phyloP scores from a whole-genome alignment of 2,888 invertebrate species.

The Priocnemis perturbator region DNA sequence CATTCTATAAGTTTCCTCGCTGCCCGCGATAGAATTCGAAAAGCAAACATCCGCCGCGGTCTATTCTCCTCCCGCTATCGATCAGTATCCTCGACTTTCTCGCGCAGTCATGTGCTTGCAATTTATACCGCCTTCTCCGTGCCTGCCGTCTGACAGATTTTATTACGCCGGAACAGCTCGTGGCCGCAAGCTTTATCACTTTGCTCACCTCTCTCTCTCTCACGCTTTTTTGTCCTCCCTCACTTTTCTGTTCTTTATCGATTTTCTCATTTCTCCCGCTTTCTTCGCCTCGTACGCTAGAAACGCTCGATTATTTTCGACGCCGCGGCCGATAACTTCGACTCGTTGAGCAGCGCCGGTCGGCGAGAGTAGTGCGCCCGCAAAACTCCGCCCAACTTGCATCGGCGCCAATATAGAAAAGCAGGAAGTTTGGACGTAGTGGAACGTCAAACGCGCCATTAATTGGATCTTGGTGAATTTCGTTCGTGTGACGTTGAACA shows the following conservation, averaged over 20 bases:
- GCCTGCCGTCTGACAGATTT: conserved; percentile 4
- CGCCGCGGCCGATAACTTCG: no score
- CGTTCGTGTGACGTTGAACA: no score
- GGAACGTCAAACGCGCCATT: no score
- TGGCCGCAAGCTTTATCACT: background rate
- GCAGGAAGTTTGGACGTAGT: no score
- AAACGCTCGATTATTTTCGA: background rate
- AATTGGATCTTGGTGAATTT: no score
- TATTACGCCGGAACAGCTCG: background rate
- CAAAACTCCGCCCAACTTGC: no score
- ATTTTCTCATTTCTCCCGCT: background rate
- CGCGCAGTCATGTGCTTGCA: conserved; percentile 8
- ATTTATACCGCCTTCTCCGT: background rate
- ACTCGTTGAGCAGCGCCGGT: no score
- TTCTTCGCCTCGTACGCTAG: background rate
- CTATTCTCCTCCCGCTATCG: background rate
- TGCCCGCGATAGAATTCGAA: no score
- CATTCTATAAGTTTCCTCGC: no score
- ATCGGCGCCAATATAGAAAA: background rate
- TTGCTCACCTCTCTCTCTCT: no score
- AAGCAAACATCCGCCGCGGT: no score
- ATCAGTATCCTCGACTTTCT: conserved; percentile 6
- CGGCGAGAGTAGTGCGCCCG: no score
- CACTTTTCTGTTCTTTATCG: background rate
- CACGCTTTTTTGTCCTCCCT: background rate